Evolutionary conservation across 92 coral and sea anemone species (phyloP), one percentile per base, ranked within the genome.

Genomic region (Epizoanthus scotinus): DNA sequence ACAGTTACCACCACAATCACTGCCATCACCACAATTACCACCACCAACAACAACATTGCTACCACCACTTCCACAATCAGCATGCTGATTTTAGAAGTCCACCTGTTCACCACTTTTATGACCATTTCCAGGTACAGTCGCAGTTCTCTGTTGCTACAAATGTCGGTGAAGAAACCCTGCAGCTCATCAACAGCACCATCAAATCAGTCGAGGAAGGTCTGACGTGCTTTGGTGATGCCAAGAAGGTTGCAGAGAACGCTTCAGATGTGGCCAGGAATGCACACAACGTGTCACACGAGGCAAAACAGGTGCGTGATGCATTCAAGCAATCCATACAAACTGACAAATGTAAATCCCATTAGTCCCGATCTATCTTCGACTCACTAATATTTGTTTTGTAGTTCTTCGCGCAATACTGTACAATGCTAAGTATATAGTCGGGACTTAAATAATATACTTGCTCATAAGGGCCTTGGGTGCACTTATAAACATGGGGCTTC

Each of bases 161-260:
- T 56, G 62, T 86, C 4, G 98, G 99, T 50, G 71, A 86, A 38
- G 88, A 86, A 15, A 85, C 97, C 6, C 52, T 93, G 8, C 70
- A 80, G 8, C 50, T 83, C 68, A 86, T 95, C 68, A 90, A 95
- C 91, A 68, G 44, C 24, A 95, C 99, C 13, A 83, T 90, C 13
- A 24, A 49, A 17, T 83, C 85, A 0, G 90, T 93, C 27, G 92
- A 93, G 47, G 83, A 89, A 63, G 84, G 98, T 17, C 83, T 93
- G 56, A 73, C 69, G 63, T 95, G 99, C 78, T 93, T 88, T 81
- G 83, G 84, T 61, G 86, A 82, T 20, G 93, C 99, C 54, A 91
- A 91, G 77, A 68, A 21, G 31, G 82, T 85, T 0, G 98, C 94
- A 2, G 65, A 83, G 71, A 87, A 85, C 24, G 98, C 99, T 0